Conservation (phyloP, 92 coral and sea anemone species). For the Paragorgia papillata region DNA sequence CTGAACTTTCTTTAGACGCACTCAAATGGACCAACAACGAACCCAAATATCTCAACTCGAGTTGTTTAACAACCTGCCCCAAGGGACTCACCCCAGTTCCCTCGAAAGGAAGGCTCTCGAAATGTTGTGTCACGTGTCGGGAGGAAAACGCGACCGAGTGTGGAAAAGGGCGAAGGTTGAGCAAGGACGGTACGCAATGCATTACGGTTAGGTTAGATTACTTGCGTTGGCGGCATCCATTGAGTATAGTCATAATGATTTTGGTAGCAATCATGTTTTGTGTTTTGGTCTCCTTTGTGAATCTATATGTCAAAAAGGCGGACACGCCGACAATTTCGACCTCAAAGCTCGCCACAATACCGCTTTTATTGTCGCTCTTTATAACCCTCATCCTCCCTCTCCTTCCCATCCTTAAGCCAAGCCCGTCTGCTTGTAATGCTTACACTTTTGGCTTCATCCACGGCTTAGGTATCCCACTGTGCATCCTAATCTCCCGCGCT, state of each 20-base stretch:
- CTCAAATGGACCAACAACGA: neutral
- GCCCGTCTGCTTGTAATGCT: slow-evolving; percentile 78
- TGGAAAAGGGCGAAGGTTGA: slow-evolving; percentile 26
- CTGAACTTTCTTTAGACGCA: slow-evolving; percentile 1
- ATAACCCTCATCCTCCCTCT: slow-evolving; percentile 81
- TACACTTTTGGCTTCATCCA: slow-evolving; percentile 78
- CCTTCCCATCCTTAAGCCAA: slow-evolving; percentile 85
- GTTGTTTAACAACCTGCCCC: slow-evolving; percentile 29
- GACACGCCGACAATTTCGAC: slow-evolving; percentile 78
- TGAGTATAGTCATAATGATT: slow-evolving; percentile 75
- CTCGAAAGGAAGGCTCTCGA: slow-evolving; percentile 3
- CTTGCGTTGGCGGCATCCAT: slow-evolving; percentile 84
- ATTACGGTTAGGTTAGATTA: slow-evolving; percentile 73
- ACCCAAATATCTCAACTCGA: neutral
- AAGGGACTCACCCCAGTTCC: slow-evolving; percentile 28
- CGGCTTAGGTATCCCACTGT: slow-evolving; percentile 82
- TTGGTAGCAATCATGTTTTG: slow-evolving; percentile 77
- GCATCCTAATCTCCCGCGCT: slow-evolving; percentile 75
- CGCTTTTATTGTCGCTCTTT: slow-evolving; percentile 69
- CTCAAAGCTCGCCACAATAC: slow-evolving; percentile 72
- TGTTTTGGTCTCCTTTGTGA: slow-evolving; percentile 68
- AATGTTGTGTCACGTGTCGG: slow-evolving; percentile 35
- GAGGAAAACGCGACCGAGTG: slow-evolving; percentile 24
- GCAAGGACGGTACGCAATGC: slow-evolving; percentile 61
- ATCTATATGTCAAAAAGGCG: slow-evolving; percentile 71